Base-by-base conservation (phyloP, 2,888 invertebrate species). In the Antheraea yamamai region DNA sequence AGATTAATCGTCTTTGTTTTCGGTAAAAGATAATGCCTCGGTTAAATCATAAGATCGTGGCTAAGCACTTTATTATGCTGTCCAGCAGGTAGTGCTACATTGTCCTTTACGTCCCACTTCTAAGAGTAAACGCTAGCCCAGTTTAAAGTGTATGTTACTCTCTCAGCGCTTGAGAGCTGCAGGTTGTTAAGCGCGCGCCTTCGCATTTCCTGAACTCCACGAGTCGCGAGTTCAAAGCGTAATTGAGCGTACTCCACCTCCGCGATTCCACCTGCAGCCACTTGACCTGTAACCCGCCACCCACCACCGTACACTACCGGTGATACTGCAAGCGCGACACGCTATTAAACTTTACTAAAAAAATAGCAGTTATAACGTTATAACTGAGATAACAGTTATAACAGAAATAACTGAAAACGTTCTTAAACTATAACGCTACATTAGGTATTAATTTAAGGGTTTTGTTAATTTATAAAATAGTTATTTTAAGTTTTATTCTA, bases 281-380 rank as follows among this genome's bases (percentile, higher is more conserved):
- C 64, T 64, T 64, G 64, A 64, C 64, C 64, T 10, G 64, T n/a
- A 58, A 20, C n/a, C n/a, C 58, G 64, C 64, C 64, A 23, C 64
- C 26, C 64, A 10, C 64, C 23, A 2, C 61, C 61, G n/a, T 10
- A 23, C 61, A 10, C 61, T n/a, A 61, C 61, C n/a, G n/a, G n/a
- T 61, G 23, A 23, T 2, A n/a, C 10, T 3, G 61, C 20, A 23
- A 58, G 4, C 6, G 39, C 47, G 2, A 61, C 61, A n/a, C 61
- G 61, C 1, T 23, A 7, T 23, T n/a, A 47, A 47, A 47, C 12
- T 12, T 12, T 12, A 47, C 47, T 12, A 47, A 47, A 1, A 47
- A 47, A 47, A 47, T 61, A 61, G 6, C 61, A 23, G 61, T 61
- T 61, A 47, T 47, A 47, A 47, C 47, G 47, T 47, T 47, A 39